Percentiles rank a stretch among this genome's conserved stretches.
phyloP scores from a whole-genome alignment of 2,888 invertebrate species.

The Lithophane leautieri region DNA sequence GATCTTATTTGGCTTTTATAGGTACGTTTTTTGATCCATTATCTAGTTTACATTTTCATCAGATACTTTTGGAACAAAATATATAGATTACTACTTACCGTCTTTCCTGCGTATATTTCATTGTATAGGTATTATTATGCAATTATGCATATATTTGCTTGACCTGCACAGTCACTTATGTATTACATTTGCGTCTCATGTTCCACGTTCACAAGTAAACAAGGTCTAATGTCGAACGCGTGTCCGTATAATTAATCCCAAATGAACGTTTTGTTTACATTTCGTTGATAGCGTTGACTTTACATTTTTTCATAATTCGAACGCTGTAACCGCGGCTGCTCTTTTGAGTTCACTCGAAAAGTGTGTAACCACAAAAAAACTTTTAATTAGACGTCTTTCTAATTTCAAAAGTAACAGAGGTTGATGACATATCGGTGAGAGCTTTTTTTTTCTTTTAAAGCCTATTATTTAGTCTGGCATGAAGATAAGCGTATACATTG shows the following conservation, averaged over 20 bases:
- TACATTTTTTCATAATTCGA: constrained; percentile 48
- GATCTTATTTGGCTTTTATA: too few relatives aligned
- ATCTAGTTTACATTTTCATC: background rate
- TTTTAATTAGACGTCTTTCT: constrained; percentile 4
- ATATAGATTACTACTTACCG: background rate
- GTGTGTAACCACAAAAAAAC: background rate
- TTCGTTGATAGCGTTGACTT: constrained; percentile 45
- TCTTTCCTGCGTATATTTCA: background rate
- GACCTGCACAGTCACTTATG: constrained; percentile 17
- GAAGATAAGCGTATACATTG: too few relatives aligned
- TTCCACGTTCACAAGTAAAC: constrained; percentile 54
- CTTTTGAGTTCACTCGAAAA: constrained; percentile 12
- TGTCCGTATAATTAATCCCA: constrained; percentile 65
- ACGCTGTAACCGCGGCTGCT: background rate
- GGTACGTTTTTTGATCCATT: background rate
- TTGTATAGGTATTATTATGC: background rate
- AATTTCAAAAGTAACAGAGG: background rate
- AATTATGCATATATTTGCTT: constrained; percentile 11
- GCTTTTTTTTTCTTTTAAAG: too few relatives aligned
- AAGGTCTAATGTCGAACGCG: constrained; percentile 53
- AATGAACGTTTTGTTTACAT: constrained; percentile 61
- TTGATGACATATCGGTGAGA: background rate
- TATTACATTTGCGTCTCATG: constrained; percentile 26
- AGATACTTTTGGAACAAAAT: too few relatives aligned
- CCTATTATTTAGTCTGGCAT: constrained; percentile 6